Evolutionary conservation across 1,140 invertebrate genomes (phyloP).

Genomic region (Brachystomella parvula): DNA sequence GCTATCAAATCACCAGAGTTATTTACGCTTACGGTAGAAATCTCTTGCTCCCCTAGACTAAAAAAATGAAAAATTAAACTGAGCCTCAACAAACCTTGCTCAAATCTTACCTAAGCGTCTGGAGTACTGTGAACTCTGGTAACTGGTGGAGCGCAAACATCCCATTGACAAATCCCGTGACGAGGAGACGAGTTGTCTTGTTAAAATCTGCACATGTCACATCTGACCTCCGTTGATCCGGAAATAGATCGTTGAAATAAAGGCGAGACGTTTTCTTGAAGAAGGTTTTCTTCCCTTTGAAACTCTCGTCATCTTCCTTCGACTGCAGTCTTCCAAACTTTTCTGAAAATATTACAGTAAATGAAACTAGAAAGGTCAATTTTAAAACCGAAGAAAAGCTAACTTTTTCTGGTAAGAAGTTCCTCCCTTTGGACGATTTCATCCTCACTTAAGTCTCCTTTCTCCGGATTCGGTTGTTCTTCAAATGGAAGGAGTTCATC

Average conservation of each 20-base stretch:
- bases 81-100: slow-evolving; percentile 19
- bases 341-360: not conserved
- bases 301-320: not conserved
- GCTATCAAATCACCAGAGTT: slow-evolving; percentile 89
- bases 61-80: slow-evolving; percentile 25
- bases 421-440: slow-evolving; percentile 20
- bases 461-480: slow-evolving; percentile 48
- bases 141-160: slow-evolving; percentile 85
- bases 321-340: not conserved
- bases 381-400: not conserved
- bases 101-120: slow-evolving; percentile 61
- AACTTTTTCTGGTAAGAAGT: not conserved
- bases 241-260: slow-evolving; percentile 61
- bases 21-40: slow-evolving; percentile 75
- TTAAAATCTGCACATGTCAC: slow-evolving; percentile 75
- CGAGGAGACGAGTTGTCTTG: slow-evolving; percentile 63
- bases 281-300: slow-evolving; percentile 44
- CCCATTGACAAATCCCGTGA: slow-evolving; percentile 72
- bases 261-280: slow-evolving; percentile 62
- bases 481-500: slow-evolving; percentile 49
- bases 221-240: slow-evolving; percentile 52
- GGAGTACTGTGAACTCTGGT: slow-evolving; percentile 83
- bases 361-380: not conserved
- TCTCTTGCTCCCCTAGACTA: slow-evolving; percentile 69
- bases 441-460: slow-evolving; percentile 23